Percentiles rank a stretch among this genome's conserved stretches.
Evolutionary conservation across 2,113 vertebrate species (phyloP).

Genomic region (Craseonycteris thonglongyai): DNA sequence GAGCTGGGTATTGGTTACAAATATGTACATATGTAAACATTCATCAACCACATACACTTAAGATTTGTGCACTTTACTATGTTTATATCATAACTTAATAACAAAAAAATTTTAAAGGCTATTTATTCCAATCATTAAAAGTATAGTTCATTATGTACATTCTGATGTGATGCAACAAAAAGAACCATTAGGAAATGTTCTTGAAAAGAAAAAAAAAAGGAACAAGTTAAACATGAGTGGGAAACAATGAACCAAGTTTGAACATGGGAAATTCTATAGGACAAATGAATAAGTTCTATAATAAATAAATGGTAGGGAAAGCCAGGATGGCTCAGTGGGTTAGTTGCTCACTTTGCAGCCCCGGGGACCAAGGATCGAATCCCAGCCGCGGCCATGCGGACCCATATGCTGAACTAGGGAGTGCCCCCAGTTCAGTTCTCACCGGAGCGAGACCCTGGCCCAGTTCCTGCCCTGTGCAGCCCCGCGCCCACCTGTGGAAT

Average conservation of each 20-base stretch:
- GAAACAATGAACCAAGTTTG: background rate
- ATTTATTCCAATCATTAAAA: background rate
- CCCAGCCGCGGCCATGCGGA: no score
- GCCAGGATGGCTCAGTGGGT: no score
- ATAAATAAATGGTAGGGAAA: background rate
- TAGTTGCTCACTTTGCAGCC: no score
- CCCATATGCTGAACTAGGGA: no score
- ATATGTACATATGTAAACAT: background rate
- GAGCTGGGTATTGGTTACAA: background rate
- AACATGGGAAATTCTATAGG: background rate
- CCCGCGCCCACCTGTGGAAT: no score
- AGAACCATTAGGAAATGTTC: background rate
- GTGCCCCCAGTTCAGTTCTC: no score
- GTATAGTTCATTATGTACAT: background rate
- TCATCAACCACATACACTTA: background rate
- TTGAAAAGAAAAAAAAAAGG: background rate
- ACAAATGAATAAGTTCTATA: background rate
- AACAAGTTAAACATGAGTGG: background rate
- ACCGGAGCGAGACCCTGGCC: no score
- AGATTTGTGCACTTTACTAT: background rate
- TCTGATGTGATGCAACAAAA: background rate
- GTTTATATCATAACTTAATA: background rate
- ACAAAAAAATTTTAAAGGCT: background rate
- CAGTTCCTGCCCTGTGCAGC: no score
- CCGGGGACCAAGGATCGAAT: no score